Evolutionary conservation across 2,888 invertebrate species (phyloP).

Genomic region (Micropterix aruncella): DNA sequence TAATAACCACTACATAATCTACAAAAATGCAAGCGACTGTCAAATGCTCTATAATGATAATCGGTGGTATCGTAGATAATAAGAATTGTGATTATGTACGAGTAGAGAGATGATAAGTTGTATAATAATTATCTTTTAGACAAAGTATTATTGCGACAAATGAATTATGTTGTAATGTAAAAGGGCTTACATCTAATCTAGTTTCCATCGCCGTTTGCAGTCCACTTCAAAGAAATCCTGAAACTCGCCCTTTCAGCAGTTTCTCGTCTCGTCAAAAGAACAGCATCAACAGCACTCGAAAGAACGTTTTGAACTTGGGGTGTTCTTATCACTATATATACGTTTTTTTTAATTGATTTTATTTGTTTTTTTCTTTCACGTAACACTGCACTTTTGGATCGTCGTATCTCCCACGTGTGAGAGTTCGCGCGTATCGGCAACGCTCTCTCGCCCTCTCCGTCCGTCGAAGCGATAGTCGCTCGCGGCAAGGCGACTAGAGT

Average conservation of each 20-base stretch:
- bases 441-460: slow-evolving; percentile 39
- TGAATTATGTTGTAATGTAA: too few relatives aligned
- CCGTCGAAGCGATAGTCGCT: slow-evolving; percentile 29
- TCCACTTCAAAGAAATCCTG: too few relatives aligned
- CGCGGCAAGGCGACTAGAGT: slow-evolving; percentile 45
- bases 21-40: too few relatives aligned
- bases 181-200: neutral
- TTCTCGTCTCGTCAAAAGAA: neutral
- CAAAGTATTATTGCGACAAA: too few relatives aligned
- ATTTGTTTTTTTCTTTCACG: neutral
- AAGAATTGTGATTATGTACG: too few relatives aligned
- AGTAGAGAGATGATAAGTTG: too few relatives aligned
- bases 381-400: neutral
- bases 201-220: neutral
- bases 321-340: neutral
- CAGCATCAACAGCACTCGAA: neutral
- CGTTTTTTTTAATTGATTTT: neutral
- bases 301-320: neutral
- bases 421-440: neutral
- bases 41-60: too few relatives aligned
- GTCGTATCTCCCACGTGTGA: too few relatives aligned
- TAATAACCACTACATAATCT: too few relatives aligned
- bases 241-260: neutral
- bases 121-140: too few relatives aligned
- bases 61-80: too few relatives aligned